These are phyloP conservation scores for Oreohelix idahoensis DNA, from an alignment of 1,140 invertebrate species.

Conservation along the genomic window DNA sequence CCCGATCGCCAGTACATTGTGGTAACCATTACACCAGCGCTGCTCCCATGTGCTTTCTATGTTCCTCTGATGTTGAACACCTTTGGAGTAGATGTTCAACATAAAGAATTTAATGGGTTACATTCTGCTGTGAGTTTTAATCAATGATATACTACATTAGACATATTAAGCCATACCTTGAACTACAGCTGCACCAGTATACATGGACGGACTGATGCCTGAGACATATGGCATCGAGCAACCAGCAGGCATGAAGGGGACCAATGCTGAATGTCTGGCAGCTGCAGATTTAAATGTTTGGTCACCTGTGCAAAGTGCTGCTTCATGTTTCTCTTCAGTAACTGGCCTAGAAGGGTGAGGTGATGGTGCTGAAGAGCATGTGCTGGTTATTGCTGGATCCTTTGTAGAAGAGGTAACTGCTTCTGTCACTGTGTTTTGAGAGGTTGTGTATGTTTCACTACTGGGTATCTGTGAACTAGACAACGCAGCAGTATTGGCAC, in stretches of 20 bases:
- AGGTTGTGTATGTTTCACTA: not conserved
- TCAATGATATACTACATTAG: not conserved
- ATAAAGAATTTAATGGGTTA: too few relatives aligned
- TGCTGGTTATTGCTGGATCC: not conserved
- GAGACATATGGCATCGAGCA: not conserved
- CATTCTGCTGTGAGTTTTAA: not conserved
- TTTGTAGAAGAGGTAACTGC: not conserved
- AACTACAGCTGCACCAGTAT: conserved; percentile 19
- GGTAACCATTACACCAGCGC: too few relatives aligned
- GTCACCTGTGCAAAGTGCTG: conserved; percentile 18
- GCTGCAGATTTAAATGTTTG: conserved; percentile 31
- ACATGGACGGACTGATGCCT: conserved; percentile 3
- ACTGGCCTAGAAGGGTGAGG: not conserved
- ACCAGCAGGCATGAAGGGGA: not conserved
- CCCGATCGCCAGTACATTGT: too few relatives aligned
- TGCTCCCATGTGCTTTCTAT: too few relatives aligned
- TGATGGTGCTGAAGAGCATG: not conserved
- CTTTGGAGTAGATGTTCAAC: not conserved
- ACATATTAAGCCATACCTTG: conserved; percentile 17
- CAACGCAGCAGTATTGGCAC: not conserved
- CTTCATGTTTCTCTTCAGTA: conserved; percentile 13
- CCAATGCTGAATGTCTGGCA: conserved; percentile 19
- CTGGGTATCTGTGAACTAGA: not conserved
- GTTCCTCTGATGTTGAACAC: too few relatives aligned
- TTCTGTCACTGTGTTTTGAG: conserved; percentile 8